These are phyloP conservation scores for Pemphredon lugubris DNA, from an alignment of 2,888 invertebrate species.

Conservation along the genomic window DNA sequence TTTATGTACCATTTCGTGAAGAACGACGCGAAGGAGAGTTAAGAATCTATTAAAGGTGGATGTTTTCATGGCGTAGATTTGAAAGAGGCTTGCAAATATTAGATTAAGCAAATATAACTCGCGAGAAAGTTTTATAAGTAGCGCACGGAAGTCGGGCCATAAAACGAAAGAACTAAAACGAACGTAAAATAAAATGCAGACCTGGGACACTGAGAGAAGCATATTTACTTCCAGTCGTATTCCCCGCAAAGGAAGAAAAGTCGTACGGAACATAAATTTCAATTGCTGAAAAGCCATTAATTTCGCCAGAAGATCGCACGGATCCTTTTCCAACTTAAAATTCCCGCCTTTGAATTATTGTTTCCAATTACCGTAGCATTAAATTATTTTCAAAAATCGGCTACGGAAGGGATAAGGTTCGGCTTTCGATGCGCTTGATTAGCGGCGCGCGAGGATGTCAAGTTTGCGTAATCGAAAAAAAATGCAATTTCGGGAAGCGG, in stretches of 20 bases:
- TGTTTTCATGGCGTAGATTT: neutral
- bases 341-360: neutral
- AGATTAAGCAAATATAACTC: neutral
- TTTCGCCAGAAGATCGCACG: neutral
- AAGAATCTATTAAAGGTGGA: neutral
- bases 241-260: neutral
- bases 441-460: constrained; percentile 16
- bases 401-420: too few relatives aligned
- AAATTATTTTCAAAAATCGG: neutral
- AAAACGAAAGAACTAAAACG: too few relatives aligned
- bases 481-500: constrained; percentile 14
- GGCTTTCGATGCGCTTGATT: neutral
- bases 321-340: neutral
- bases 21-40: neutral
- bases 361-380: neutral
- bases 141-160: neutral
- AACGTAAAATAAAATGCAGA: neutral
- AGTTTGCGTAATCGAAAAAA: constrained; percentile 2
- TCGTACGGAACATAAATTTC: neutral
- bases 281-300: neutral
- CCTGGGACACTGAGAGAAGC: neutral
- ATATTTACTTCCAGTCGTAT: neutral
- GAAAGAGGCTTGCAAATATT: neutral
- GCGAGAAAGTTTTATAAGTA: neutral
- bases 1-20: too few relatives aligned